phyloP scores from a whole-genome alignment of 2,888 invertebrate species.

The Cremastinae sp. region DNA sequence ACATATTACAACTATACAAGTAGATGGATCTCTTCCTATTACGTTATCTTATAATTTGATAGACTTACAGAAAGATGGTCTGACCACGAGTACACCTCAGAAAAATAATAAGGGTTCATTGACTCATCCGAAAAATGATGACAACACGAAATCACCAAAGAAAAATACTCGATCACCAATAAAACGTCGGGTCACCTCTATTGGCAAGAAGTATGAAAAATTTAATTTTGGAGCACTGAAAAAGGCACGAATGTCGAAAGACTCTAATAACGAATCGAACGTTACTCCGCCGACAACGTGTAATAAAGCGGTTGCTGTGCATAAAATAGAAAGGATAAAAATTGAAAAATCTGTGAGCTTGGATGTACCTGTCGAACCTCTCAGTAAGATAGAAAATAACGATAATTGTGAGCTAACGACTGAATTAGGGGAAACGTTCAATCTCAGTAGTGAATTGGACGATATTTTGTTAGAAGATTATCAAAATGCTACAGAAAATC shows the following conservation, averaged over 20 bases:
- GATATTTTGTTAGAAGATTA: constrained; percentile 56
- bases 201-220: constrained; percentile 51
- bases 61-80: background rate
- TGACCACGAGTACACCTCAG: constrained; percentile 13
- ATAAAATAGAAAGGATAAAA: constrained; percentile 16
- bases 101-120: background rate
- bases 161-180: constrained; percentile 23
- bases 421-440: constrained; percentile 1
- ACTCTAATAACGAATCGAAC: constrained; percentile 20
- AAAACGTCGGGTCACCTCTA: constrained; percentile 36
- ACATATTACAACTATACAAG: constrained; percentile 42
- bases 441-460: constrained; percentile 56
- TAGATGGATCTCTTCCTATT: constrained; percentile 51
- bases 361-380: background rate
- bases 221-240: constrained; percentile 56
- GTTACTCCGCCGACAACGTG: background rate
- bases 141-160: constrained; percentile 29
- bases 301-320: constrained; percentile 9
- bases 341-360: background rate
- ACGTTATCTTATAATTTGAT: background rate
- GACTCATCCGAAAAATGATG: background rate
- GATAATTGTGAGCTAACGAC: background rate
- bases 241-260: constrained; percentile 29
- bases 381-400: background rate
- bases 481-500: constrained; percentile 54